Conservation (phyloP, 1,140 invertebrate species). For the Anoplophora glabripennis region DNA sequence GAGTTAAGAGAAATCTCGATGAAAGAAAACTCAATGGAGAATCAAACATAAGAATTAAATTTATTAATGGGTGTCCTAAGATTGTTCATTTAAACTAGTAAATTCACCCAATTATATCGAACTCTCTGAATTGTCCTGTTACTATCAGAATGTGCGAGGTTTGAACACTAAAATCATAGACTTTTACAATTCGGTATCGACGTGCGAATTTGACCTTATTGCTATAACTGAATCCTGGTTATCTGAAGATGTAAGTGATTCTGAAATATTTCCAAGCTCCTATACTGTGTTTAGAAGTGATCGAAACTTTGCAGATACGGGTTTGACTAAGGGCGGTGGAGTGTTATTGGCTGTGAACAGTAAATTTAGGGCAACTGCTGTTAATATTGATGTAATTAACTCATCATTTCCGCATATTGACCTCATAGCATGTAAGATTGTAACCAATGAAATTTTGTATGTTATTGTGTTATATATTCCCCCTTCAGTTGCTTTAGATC, state of each 20-base stretch:
- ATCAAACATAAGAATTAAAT: too few species aligned
- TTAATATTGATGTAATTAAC: background rate
- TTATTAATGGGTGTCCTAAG: too few species aligned
- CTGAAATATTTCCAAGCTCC: background rate
- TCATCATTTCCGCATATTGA: background rate
- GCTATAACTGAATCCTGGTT: slow-evolving; percentile 2
- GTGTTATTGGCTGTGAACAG: slow-evolving; percentile 1
- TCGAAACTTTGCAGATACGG: background rate
- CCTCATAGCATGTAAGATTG: slow-evolving; percentile 1
- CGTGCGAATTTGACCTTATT: background rate
- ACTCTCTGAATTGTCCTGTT: too few species aligned
- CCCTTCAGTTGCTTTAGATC: background rate
- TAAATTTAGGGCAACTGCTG: background rate
- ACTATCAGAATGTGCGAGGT: too few species aligned
- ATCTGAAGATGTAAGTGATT: background rate
- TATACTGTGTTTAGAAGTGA: slow-evolving; percentile 2
- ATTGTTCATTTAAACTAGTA: too few species aligned
- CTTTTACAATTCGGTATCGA: too few species aligned
- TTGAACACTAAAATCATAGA: too few species aligned
- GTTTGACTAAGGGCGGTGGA: slow-evolving; percentile 5
- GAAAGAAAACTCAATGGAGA: too few species aligned
- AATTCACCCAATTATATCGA: too few species aligned
- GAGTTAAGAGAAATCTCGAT: too few species aligned
- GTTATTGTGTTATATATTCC: background rate
- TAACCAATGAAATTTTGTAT: background rate